These are phyloP conservation scores for Clarias macrocephalus DNA, from an alignment of 2,113 vertebrate species.

Conservation along the genomic window DNA sequence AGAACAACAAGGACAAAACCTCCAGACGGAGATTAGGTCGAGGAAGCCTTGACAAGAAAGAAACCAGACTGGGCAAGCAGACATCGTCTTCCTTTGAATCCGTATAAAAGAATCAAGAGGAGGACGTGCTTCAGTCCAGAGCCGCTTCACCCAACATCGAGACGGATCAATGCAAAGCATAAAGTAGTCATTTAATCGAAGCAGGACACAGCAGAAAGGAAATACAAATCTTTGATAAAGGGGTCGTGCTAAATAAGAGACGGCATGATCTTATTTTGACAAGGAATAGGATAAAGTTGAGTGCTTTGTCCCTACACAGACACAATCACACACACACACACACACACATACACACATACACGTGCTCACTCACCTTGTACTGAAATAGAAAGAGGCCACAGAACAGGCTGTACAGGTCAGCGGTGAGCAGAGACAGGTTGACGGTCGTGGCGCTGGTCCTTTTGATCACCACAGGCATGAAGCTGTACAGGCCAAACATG, in stretches of 20 bases:
- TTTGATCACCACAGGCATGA: slow-evolving; percentile 93
- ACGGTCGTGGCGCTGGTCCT: slow-evolving; percentile 90
- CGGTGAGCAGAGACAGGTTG: slow-evolving; percentile 90
- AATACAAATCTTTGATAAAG: background rate
- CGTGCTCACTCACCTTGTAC: slow-evolving; percentile 81
- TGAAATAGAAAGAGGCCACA: slow-evolving; percentile 93
- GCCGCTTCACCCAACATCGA: background rate
- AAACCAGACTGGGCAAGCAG: background rate
- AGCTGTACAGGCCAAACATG: slow-evolving; percentile 95
- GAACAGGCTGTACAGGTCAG: slow-evolving; percentile 92
- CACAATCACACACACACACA: background rate
- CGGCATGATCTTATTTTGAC: background rate
- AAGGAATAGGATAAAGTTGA: background rate
- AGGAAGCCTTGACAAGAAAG: background rate
- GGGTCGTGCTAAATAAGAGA: background rate
- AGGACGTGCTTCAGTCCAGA: background rate
- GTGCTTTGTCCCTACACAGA: background rate
- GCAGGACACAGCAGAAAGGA: background rate
- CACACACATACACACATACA: background rate
- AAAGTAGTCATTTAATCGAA: background rate
- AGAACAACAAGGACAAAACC: background rate
- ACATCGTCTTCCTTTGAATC: background rate
- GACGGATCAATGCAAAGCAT: background rate
- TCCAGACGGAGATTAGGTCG: background rate
- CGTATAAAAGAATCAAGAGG: background rate